Conservation (phyloP, 2,113 vertebrate species). For the Channa argus region DNA sequence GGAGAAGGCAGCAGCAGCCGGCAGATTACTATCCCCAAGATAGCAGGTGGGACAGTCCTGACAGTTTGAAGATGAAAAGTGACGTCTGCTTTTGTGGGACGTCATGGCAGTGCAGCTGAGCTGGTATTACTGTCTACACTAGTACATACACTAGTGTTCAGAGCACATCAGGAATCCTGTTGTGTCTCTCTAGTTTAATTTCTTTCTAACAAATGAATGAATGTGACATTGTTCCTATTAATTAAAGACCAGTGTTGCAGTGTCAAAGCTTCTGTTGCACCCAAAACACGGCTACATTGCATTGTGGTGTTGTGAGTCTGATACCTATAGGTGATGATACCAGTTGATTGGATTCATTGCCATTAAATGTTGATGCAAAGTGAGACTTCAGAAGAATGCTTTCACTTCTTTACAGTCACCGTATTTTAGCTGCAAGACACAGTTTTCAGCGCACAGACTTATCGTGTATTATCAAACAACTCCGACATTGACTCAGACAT, state of each 20-base stretch:
- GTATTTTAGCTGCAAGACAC: constrained; percentile 23
- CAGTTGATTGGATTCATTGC: neutral
- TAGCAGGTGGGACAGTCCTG: constrained; percentile 72
- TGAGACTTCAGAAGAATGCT: constrained; percentile 25
- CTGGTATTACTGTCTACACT: neutral
- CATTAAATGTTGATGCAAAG: constrained; percentile 28
- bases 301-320: constrained; percentile 11
- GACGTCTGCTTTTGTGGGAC: neutral
- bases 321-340: neutral
- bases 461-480: constrained; percentile 32
- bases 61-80: neutral
- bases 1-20: constrained; percentile 94
- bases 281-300: constrained; percentile 8
- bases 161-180: neutral
- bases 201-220: neutral
- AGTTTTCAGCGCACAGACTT: constrained; percentile 2
- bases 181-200: neutral
- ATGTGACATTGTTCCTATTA: neutral
- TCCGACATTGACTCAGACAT: constrained; percentile 15
- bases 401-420: constrained; percentile 18
- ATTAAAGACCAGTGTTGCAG: neutral
- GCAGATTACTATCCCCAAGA: constrained; percentile 93
- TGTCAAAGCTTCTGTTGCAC: neutral
- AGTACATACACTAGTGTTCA: neutral
- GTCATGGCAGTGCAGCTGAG: neutral